A percentile compares a stretch with the other conserved stretches of the same genome.
phyloP scores from a whole-genome alignment of 2,888 invertebrate species.

The Philopedon plagiatum region DNA sequence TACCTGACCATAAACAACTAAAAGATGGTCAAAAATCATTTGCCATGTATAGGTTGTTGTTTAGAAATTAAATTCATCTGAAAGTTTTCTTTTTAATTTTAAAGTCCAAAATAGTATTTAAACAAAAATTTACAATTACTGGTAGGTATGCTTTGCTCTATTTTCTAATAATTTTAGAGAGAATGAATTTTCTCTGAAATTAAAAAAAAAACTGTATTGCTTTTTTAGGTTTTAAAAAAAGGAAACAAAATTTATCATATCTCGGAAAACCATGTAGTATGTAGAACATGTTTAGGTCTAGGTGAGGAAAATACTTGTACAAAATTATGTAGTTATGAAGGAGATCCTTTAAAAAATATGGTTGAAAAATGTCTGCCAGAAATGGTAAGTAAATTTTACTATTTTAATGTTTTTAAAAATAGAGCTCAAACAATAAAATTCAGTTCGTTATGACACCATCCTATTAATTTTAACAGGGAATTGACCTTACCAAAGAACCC shows the following conservation, averaged over 20 bases:
- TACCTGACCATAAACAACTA: too few relatives aligned
- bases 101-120: too few relatives aligned
- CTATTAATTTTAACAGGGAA: constrained; percentile 22
- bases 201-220: not conserved
- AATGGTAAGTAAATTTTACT: constrained; percentile 41
- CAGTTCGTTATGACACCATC: not conserved
- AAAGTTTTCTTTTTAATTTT: too few relatives aligned
- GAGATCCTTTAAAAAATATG: constrained; percentile 50
- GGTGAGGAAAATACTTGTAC: constrained; percentile 23
- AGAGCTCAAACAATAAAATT: not conserved
- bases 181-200: too few relatives aligned
- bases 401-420: too few relatives aligned
- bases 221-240: constrained; percentile 18
- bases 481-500: constrained; percentile 39
- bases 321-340: constrained; percentile 38
- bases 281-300: constrained; percentile 44
- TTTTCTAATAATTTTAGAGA: too few relatives aligned
- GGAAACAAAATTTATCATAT: constrained; percentile 16
- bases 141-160: too few relatives aligned
- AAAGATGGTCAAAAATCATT: too few relatives aligned
- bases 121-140: too few relatives aligned
- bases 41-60: too few relatives aligned
- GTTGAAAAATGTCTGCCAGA: constrained; percentile 50
- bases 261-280: constrained; percentile 16
- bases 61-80: too few relatives aligned